Conservation (phyloP, 1,140 invertebrate species). For the Aphaenogaster floridana region DNA sequence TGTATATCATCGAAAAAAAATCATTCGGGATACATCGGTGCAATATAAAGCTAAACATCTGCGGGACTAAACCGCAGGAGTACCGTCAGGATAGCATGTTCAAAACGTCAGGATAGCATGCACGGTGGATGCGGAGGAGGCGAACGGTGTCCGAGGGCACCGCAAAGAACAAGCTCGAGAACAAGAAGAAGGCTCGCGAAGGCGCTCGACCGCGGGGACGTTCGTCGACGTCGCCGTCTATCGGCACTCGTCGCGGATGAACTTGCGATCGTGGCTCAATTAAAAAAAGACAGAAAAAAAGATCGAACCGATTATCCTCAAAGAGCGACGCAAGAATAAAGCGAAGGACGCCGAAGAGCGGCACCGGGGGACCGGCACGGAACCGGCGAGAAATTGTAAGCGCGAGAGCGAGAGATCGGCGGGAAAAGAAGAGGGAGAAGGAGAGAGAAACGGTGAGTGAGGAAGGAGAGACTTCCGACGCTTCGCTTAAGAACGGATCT, state of each 20-base stretch:
- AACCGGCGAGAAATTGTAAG: background rate
- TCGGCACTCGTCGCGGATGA: constrained; percentile 20
- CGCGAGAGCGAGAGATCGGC: constrained; percentile 3
- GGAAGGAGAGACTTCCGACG: constrained; percentile 18
- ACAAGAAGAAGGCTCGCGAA: constrained; percentile 17
- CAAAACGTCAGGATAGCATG: background rate
- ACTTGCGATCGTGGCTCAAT: constrained; percentile 9
- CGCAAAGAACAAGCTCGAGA: constrained; percentile 47
- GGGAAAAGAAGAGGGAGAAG: no score
- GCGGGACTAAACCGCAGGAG: constrained; percentile 16
- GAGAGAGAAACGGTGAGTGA: constrained; percentile 14
- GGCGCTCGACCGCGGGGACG: background rate
- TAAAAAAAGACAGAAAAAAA: constrained; percentile 11
- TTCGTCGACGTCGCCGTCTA: constrained; percentile 1
- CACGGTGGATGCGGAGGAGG: background rate
- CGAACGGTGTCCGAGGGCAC: background rate
- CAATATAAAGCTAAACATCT: constrained; percentile 21
- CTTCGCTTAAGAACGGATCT: constrained; percentile 30
- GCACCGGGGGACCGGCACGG: constrained; percentile 8
- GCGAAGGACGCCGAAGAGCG: constrained; percentile 24
- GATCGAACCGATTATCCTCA: constrained; percentile 24
- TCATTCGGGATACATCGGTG: background rate
- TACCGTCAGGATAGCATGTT: background rate
- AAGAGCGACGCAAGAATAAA: constrained; percentile 41
- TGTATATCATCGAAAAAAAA: no score